Conservation (phyloP, 2,113 vertebrate species). For the Nothoprocta pentlandii region DNA sequence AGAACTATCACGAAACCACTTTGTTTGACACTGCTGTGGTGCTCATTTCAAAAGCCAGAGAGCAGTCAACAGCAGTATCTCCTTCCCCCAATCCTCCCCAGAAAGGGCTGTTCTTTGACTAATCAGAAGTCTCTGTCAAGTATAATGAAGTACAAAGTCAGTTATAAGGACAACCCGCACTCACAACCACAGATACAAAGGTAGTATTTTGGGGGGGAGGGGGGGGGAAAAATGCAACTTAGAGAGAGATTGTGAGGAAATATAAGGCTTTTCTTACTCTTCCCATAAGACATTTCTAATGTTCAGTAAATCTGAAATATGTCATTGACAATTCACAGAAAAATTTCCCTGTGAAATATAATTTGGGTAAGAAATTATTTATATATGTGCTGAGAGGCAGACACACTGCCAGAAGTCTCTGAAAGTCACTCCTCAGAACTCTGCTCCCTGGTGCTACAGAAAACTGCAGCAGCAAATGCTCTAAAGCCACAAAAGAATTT, state of each 20-base stretch:
- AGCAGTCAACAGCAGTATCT: neutral
- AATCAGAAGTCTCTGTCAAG: neutral
- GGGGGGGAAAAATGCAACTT: neutral
- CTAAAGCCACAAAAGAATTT: neutral
- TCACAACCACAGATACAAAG: neutral
- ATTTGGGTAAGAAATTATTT: neutral
- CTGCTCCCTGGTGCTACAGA: neutral
- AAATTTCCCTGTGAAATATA: neutral
- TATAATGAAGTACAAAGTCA: neutral
- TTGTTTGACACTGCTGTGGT: constrained; percentile 24
- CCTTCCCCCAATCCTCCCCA: neutral
- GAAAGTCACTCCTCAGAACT: neutral
- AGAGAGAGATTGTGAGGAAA: neutral
- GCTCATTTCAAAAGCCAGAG: neutral
- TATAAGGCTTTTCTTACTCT: neutral
- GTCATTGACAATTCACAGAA: neutral
- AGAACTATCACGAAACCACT: constrained; percentile 46
- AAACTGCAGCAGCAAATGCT: neutral
- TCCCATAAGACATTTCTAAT: neutral
- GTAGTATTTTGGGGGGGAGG: neutral
- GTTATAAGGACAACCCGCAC: neutral
- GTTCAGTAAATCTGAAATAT: neutral
- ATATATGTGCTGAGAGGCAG: neutral
- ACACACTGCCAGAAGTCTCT: neutral
- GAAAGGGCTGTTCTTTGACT: neutral